phyloP scores from a whole-genome alignment of 2,113 vertebrate species.

The Hassar affinis region DNA sequence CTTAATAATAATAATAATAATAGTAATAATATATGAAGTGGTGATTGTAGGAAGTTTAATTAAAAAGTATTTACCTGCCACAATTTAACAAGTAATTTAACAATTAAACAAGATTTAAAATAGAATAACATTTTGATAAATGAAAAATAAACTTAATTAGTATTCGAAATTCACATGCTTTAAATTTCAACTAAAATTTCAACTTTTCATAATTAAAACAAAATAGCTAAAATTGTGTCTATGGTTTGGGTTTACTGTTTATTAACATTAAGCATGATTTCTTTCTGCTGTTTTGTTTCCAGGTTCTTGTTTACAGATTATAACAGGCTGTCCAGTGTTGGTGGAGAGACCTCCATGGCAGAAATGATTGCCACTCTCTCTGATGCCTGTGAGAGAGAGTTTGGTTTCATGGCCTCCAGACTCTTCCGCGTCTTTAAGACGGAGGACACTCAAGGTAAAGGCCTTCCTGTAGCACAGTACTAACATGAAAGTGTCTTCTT shows the following conservation, averaged over 20 bases:
- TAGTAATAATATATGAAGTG: not conserved
- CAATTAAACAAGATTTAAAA: not conserved
- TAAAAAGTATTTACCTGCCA: not conserved
- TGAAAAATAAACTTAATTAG: not conserved
- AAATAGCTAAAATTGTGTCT: not conserved
- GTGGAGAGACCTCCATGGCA: conserved; percentile 95
- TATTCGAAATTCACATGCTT: not conserved
- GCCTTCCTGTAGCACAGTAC: not conserved
- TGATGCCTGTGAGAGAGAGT: conserved; percentile 93
- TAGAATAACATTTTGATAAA: not conserved
- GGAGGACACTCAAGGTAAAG: conserved; percentile 86
- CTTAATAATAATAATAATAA: too few relatives aligned
- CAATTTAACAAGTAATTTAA: not conserved
- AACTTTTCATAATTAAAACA: not conserved
- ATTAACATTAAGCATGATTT: not conserved
- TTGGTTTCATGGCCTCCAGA: conserved; percentile 94
- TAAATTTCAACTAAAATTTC: not conserved
- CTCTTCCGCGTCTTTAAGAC: conserved; percentile 97
- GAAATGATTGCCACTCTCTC: conserved; percentile 97
- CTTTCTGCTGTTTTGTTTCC: not conserved
- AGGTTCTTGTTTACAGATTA: conserved; percentile 98
- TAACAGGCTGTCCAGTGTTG: conserved; percentile 94
- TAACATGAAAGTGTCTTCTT: not conserved
- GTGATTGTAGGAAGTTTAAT: not conserved
- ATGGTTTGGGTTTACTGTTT: not conserved